Base-by-base conservation (phyloP, 92 coral and sea anemone genomes). In the Pocillopora grandis region DNA sequence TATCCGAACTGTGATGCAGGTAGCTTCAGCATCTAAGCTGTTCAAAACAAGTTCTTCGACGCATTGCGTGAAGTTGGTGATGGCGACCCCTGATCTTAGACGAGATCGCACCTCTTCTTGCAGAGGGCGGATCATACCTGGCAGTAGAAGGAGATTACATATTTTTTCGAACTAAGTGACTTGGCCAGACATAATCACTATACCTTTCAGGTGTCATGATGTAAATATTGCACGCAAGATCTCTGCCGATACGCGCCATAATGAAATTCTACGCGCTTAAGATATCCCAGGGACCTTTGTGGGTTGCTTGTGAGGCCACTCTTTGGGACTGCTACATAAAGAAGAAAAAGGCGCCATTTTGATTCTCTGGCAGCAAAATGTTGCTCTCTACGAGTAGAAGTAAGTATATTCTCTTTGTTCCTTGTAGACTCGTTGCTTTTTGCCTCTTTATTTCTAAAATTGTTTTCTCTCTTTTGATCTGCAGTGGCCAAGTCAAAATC, bases 401-500 rank as follows among this genome's bases (percentile, higher is more conserved):
- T 86, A 70, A 48, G 65, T 31, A 27, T 60, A 0, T 52, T 76
- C 79, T 72, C 48, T 59, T 69, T 9, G 1, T 33, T 3, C 2
- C 52, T 13, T 0, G 11, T 3, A 0, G 56, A 69, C 8, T 69
- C 56, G 36, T 35, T 7, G 23, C 20, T 36, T 58, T 18, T 65
- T 10, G 15, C 1, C 20, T 3, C 16, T 2, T 37, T 21, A 66
- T 81, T 57, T 73, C 60, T 58, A 59, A 72, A 14, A 2, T 9
- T 71, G 31, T 27, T 19, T 0, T 10, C 18, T 27, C 31, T 62
- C 5, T 58, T 42, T 71, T 81, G 9, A 15, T 3, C 84, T 76
- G 75, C 90, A 96, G 98, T 94, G 98, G 98, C 98, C n/a, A 96
- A 94, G 75, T 94, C 93, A 17, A 96, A 96, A 92, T 94, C 98